Conservation (phyloP, 2,113 vertebrate genomes). For the Triplophysa siluroides region DNA sequence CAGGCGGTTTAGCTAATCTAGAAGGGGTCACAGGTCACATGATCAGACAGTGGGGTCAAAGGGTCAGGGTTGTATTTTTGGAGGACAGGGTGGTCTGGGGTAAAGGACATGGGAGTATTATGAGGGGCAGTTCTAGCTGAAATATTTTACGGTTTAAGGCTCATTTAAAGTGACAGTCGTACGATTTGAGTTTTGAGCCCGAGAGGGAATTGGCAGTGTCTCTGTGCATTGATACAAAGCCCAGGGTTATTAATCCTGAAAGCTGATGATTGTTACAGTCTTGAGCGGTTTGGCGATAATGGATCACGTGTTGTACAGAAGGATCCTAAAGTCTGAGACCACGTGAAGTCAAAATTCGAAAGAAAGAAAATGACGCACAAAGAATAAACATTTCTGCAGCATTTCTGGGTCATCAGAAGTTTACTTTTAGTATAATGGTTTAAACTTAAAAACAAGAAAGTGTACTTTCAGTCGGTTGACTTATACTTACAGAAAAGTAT, state of each 20-base stretch:
- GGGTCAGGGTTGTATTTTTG: neutral
- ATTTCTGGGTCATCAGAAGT: too few relatives aligned
- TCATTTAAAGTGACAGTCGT: neutral
- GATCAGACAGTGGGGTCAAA: neutral
- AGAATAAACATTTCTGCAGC: too few relatives aligned
- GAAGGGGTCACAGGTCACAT: constrained; percentile 21
- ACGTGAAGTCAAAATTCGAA: neutral
- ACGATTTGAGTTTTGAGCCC: neutral
- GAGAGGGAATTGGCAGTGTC: constrained; percentile 20
- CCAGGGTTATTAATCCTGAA: constrained; percentile 5
- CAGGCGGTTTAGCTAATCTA: neutral
- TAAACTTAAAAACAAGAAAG: too few relatives aligned
- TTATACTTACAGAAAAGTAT: too few relatives aligned
- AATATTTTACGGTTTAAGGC: constrained; percentile 19
- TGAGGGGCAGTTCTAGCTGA: constrained; percentile 25
- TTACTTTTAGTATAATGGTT: too few relatives aligned
- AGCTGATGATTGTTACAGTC: neutral
- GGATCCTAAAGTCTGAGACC: neutral
- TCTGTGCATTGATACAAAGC: constrained; percentile 8
- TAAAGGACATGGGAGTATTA: constrained; percentile 16
- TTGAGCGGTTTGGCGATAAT: neutral
- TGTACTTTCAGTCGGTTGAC: too few relatives aligned
- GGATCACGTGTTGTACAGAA: neutral
- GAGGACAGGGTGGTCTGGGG: neutral
- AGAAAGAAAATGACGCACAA: too few relatives aligned